Percentiles rank a stretch among this genome's conserved stretches.
phyloP scores from a whole-genome alignment of 2,113 vertebrate species.

The Australoheros scitulus region DNA sequence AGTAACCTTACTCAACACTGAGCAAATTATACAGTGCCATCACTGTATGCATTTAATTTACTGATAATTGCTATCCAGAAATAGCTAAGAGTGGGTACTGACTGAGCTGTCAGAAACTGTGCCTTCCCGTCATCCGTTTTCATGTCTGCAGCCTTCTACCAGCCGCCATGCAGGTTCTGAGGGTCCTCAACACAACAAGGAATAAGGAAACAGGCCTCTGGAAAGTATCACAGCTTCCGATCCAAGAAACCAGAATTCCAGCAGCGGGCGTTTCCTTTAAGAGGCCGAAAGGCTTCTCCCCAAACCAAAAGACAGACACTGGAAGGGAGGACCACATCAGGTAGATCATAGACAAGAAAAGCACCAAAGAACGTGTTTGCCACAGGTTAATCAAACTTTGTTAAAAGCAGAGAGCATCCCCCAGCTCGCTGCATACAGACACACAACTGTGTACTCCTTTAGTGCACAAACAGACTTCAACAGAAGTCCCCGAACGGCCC shows the following conservation, averaged over 20 bases:
- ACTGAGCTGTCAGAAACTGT: conserved; percentile 21
- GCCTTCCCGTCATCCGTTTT: conserved; percentile 18
- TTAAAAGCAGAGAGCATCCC: neutral
- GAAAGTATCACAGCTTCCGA: neutral
- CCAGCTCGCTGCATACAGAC: neutral
- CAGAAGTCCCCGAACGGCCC: neutral
- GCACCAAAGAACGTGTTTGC: neutral
- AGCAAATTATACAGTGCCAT: conserved; percentile 21
- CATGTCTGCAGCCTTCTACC: neutral
- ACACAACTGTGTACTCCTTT: no score
- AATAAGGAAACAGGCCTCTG: neutral
- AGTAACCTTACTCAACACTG: neutral
- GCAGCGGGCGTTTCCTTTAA: neutral
- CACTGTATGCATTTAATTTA: conserved; percentile 47
- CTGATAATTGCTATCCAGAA: conserved; percentile 52
- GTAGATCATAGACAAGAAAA: neutral
- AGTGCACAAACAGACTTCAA: no score
- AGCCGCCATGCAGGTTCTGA: neutral
- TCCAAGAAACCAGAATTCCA: conserved; percentile 12
- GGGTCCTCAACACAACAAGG: neutral
- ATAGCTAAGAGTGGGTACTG: conserved; percentile 49
- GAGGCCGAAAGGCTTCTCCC: neutral
- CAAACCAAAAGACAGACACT: no score
- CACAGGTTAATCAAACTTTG: neutral
- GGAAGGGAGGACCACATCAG: neutral